phyloP scores from a whole-genome alignment of 1,140 invertebrate species.

The Riptortus pedestris region DNA sequence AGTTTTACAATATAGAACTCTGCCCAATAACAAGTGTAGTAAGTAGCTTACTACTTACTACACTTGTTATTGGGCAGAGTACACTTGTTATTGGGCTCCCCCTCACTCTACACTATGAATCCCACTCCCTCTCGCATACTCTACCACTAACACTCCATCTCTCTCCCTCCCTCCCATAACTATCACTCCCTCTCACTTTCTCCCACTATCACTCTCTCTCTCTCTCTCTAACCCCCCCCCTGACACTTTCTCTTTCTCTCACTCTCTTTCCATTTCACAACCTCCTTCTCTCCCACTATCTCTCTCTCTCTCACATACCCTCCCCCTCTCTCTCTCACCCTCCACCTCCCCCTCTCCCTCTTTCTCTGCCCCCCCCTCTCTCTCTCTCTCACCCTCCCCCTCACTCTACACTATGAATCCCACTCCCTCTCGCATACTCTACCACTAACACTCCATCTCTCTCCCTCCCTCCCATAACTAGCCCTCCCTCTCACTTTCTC shows the following conservation, averaged over 20 bases:
- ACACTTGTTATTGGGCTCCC: constrained; percentile 20
- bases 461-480: not conserved
- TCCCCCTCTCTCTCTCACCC: constrained; percentile 6
- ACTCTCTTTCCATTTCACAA: not conserved
- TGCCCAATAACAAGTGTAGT: too few relatives aligned
- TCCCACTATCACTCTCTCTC: constrained; percentile 14
- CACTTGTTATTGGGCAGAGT: constrained; percentile 7
- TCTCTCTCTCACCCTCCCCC: constrained; percentile 10
- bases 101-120: too few relatives aligned
- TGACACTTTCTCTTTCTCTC: constrained; percentile 19
- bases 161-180: not conserved
- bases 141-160: not conserved
- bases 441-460: not conserved
- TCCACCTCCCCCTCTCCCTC: constrained; percentile 4
- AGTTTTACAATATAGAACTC: too few relatives aligned
- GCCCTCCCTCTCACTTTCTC: not conserved
- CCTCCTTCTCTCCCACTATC: not conserved
- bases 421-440: constrained; percentile 8
- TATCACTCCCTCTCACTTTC: not conserved
- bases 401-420: too few relatives aligned
- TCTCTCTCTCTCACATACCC: constrained; percentile 9
- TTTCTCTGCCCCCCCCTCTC: constrained; percentile 5
- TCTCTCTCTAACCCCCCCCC: not conserved
- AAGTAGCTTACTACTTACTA: too few relatives aligned
- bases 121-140: constrained; percentile 8